A percentile compares a stretch with the other conserved stretches of the same genome.
These are phyloP conservation scores for Lutraria lutraria DNA, from an alignment of 2,888 invertebrate species.

Conservation along the genomic window DNA sequence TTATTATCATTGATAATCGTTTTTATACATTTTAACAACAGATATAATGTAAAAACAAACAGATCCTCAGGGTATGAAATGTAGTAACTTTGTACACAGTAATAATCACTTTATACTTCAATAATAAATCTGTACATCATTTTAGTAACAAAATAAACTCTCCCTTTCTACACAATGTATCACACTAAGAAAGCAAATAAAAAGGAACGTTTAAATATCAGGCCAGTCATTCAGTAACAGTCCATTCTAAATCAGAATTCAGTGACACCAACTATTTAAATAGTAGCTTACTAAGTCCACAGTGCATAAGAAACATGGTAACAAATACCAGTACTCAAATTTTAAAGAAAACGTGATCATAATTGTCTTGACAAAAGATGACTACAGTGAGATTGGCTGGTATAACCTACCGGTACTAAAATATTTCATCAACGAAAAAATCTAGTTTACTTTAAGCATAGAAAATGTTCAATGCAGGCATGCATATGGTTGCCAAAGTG, in stretches of 20 bases:
- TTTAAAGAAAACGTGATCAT: too few species aligned
- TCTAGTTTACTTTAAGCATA: too few species aligned
- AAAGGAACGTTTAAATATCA: not conserved
- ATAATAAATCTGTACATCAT: slow-evolving; percentile 60
- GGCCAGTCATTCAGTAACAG: not conserved
- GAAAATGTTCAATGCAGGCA: too few species aligned
- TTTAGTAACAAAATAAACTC: slow-evolving; percentile 66
- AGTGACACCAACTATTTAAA: not conserved
- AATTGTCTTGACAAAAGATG: too few species aligned
- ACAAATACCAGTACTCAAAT: too few species aligned
- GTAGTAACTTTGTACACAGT: slow-evolving; percentile 46
- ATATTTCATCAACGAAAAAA: too few species aligned
- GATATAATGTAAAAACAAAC: slow-evolving; percentile 70
- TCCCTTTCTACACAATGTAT: slow-evolving; percentile 56
- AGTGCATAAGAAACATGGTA: too few species aligned
- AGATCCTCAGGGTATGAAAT: slow-evolving; percentile 59
- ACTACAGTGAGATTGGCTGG: too few species aligned
- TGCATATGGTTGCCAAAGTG: too few species aligned
- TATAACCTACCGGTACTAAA: too few species aligned
- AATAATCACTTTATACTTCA: slow-evolving; percentile 55
- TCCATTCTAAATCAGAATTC: not conserved
- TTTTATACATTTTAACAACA: slow-evolving; percentile 67
- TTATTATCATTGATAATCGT: slow-evolving; percentile 71
- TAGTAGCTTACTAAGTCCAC: too few species aligned
- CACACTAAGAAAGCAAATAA: slow-evolving; percentile 19